Evolutionary conservation across 2,888 invertebrate genomes (phyloP).

Genomic region (Drosophila atripex): DNA sequence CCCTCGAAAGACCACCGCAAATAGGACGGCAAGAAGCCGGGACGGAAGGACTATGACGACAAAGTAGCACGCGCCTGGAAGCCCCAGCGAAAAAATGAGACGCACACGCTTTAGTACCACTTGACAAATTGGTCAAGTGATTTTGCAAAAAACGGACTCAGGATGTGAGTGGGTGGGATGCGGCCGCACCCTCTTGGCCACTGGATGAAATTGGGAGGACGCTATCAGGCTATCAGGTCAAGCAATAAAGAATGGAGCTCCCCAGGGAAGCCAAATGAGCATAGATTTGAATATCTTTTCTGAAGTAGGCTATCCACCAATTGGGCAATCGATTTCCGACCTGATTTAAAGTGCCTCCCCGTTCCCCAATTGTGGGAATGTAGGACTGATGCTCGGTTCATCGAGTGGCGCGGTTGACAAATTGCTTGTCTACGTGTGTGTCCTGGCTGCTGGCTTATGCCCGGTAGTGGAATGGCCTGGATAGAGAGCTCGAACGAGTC

Average conservation of each 20-base stretch:
- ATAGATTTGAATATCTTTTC: no score
- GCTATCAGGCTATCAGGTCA: constrained; percentile 27
- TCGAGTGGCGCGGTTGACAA: no score
- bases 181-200: no score
- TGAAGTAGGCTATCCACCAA: no score
- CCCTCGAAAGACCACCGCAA: constrained; percentile 73
- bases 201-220: not conserved
- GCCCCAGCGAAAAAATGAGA: constrained; percentile 6
- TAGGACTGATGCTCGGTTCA: no score
- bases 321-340: no score
- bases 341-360: no score
- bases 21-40: constrained; percentile 43
- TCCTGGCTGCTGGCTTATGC: no score
- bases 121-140: constrained; percentile 84
- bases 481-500: no score
- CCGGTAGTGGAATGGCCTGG: no score
- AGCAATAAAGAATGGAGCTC: constrained; percentile 9
- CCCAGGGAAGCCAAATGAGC: not conserved
- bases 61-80: constrained; percentile 51
- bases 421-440: no score
- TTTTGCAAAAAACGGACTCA: constrained; percentile 66
- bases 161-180: constrained; percentile 4
- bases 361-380: no score
- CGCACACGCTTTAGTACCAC: constrained; percentile 76
- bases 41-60: constrained; percentile 26